Percentiles rank a stretch among this genome's conserved stretches.
Conservation (phyloP, 1,140 invertebrate species). For the Parasteatoda tepidariorum region DNA sequence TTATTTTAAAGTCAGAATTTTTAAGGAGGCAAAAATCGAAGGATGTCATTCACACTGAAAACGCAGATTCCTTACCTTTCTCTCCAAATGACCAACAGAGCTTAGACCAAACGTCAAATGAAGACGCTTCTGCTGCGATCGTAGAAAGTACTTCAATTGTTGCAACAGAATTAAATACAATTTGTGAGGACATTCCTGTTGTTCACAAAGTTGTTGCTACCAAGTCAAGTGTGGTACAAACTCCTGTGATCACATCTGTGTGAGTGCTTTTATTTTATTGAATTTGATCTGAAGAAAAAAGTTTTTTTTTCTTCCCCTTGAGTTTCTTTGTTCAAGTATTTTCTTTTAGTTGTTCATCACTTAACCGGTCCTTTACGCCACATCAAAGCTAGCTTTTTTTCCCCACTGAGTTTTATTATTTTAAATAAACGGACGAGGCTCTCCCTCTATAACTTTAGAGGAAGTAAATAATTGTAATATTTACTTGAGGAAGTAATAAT, state of each 20-base stretch:
- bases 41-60: neutral
- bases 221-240: conserved; percentile 34
- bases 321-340: too few relatives aligned
- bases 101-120: neutral
- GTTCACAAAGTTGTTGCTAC: neutral
- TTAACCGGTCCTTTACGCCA: too few relatives aligned
- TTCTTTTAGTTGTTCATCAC: too few relatives aligned
- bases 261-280: neutral
- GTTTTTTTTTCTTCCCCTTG: too few relatives aligned
- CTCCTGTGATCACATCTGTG: conserved; percentile 55
- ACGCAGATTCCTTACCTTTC: conserved; percentile 37
- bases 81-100: neutral
- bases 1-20: conserved; percentile 12
- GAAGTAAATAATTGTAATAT: too few relatives aligned
- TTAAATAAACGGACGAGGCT: too few relatives aligned
- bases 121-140: neutral
- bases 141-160: neutral
- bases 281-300: neutral
- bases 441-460: too few relatives aligned
- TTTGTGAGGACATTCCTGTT: neutral
- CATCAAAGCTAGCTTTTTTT: too few relatives aligned
- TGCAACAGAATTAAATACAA: neutral
- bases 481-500: too few relatives aligned
- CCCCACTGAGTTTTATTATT: too few relatives aligned
- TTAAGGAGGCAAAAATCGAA: neutral